phyloP scores from a whole-genome alignment of 2,797 vertebrate genomes.

The Lepilemur septentrionalis region DNA sequence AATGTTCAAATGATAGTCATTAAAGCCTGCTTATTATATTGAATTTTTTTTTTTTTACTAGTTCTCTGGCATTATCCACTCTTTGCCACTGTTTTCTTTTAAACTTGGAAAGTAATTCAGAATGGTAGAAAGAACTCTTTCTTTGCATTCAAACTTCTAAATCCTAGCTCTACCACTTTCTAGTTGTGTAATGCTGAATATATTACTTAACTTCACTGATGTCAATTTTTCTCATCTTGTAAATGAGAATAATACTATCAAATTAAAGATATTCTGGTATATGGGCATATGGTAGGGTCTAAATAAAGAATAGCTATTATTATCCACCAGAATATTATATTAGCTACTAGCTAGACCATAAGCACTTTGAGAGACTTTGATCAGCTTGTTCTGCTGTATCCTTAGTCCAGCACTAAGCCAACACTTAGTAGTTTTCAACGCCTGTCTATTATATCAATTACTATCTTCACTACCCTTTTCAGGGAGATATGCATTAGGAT shows the following conservation, averaged over 20 bases:
- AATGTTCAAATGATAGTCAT: constrained; percentile 13
- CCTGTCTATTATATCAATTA: not conserved
- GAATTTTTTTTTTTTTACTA: not conserved
- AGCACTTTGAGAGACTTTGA: not conserved
- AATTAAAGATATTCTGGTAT: not conserved
- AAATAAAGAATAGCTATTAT: not conserved
- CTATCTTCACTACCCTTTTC: not conserved
- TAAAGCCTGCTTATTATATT: not conserved
- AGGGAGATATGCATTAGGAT: not conserved
- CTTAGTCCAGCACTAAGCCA: not conserved
- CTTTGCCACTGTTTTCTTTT: not conserved
- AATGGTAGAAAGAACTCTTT: not conserved
- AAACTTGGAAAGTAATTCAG: not conserved
- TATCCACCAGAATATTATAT: not conserved
- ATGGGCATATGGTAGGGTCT: not conserved
- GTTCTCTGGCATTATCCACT: not conserved
- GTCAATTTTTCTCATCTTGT: not conserved
- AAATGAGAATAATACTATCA: not conserved
- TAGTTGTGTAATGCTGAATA: not conserved
- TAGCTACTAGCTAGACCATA: not conserved
- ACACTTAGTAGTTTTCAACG: not conserved
- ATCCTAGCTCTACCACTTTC: not conserved
- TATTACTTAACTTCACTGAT: not conserved
- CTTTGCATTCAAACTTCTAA: not conserved
- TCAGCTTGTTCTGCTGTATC: not conserved